Percentiles rank a stretch among this genome's conserved stretches.
Evolutionary conservation across 2,113 vertebrate genomes (phyloP).

Genomic region (Paradisaea rubra): DNA sequence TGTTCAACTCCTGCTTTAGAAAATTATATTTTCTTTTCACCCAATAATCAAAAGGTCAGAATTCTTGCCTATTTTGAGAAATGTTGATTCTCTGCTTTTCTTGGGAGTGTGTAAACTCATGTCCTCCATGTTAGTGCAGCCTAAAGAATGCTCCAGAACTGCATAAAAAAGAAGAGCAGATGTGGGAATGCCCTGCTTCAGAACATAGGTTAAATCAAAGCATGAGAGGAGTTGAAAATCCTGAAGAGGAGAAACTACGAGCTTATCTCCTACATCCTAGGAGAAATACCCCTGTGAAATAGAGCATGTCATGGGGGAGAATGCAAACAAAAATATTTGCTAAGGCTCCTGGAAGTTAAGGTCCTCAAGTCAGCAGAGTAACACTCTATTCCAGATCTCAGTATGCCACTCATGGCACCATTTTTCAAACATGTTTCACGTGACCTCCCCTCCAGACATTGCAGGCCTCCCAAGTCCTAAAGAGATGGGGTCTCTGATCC

Average conservation of each 20-base stretch:
- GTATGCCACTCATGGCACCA: not conserved
- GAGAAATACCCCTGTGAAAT: not conserved
- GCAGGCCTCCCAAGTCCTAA: not conserved
- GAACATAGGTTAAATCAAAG: not conserved
- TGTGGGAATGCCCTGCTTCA: not conserved
- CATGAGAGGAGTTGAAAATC: not conserved
- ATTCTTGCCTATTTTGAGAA: not conserved
- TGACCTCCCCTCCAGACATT: accelerated
- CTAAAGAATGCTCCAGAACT: not conserved
- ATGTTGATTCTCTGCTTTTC: not conserved
- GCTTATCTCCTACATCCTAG: not conserved
- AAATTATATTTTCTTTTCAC: not conserved
- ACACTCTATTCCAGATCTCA: not conserved
- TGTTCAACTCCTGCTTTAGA: not conserved
- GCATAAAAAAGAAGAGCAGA: not conserved
- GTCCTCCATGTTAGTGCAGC: not conserved
- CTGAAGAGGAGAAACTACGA: not conserved
- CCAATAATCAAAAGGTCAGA: not conserved
- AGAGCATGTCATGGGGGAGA: accelerated
- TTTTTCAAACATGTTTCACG: accelerated
- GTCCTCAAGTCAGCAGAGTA: not conserved
- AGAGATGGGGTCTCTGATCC: not conserved
- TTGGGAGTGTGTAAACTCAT: not conserved
- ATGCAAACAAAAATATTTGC: not conserved
- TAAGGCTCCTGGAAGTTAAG: not conserved